phyloP scores from a whole-genome alignment of 2,113 vertebrate species.

The Thymallus thymallus region DNA sequence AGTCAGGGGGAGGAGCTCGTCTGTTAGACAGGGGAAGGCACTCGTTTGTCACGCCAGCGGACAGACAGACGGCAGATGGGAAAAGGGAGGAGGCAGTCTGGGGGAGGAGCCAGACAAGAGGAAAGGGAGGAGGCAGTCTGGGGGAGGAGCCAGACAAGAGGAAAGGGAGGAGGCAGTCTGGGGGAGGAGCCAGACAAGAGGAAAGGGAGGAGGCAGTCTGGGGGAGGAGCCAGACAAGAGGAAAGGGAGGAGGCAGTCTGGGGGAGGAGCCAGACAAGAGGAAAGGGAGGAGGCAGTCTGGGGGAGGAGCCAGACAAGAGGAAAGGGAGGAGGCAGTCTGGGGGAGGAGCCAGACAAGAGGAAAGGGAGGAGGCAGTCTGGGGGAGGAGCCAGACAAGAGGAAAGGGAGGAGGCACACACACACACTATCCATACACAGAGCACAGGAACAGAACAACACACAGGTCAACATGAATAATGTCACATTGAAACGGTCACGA shows the following conservation, averaged over 20 bases:
- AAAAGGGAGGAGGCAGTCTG: too few species aligned
- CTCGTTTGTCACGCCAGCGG: too few species aligned
- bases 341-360: slow-evolving; percentile 5
- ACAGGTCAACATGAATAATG: slow-evolving; percentile 13
- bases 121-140: too few species aligned
- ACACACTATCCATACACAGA: neutral
- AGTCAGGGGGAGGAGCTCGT: too few species aligned
- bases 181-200: slow-evolving; percentile 3
- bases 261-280: slow-evolving; percentile 3
- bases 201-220: too few species aligned
- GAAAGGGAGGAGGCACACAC: slow-evolving; percentile 14
- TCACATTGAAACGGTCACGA: slow-evolving; percentile 3
- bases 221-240: neutral
- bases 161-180: slow-evolving; percentile 15
- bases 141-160: neutral
- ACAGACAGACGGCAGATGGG: slow-evolving; percentile 6
- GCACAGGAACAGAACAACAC: slow-evolving; percentile 13
- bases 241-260: slow-evolving; percentile 15
- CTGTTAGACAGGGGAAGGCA: too few species aligned
- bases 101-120: slow-evolving; percentile 3
- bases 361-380: too few species aligned
- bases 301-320: neutral
- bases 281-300: too few species aligned
- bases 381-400: neutral
- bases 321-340: slow-evolving; percentile 15